Evolutionary conservation across 1,140 invertebrate species (phyloP), one percentile per base, ranked within the genome.

Genomic region (Drosophila pachea): DNA sequence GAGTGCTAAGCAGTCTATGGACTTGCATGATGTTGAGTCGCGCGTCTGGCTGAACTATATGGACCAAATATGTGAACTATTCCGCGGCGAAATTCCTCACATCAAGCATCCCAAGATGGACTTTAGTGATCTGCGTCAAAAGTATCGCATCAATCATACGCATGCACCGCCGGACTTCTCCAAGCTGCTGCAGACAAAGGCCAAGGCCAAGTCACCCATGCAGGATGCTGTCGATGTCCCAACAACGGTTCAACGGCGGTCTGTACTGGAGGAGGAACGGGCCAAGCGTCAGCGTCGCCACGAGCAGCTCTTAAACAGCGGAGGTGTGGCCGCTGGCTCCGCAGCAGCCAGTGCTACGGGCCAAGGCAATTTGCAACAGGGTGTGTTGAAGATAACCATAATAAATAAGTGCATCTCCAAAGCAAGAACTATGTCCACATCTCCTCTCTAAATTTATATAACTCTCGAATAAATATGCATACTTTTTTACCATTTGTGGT

Each of bases 51-150:
- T 96, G 40, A 93, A 94, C 45, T 98, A 97, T 87, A 90, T 97
- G 43, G 94, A 95, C n/a, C 95, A 96, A 91, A 92, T 97, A 70
- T 97, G 96, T 88, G 94, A 97, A 82, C 92, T 92, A 50, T 96
- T 96, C 88, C 91, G 94, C 63, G 94, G 94, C 65, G 95, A 96
- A 90, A 95, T 96, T 77, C 95, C 95, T 9, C 93, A 95, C 78
- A 92, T 95, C 49, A 95, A 94, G 88, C 93, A 95, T 90, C 92
- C 93, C 22, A 94, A 94, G 91, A 90, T 94, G 91, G 89, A 90
- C 49, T 89, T 89, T 35, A 79, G 87, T 16, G 89, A 90, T 55
- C 54, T 89, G 53, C 86, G 89, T 1, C 86, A 90, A 48, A 90
- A 89, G 60, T 78, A 82, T 61, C 71, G 81, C 48, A 83, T 78